Evolutionary conservation across 2,113 vertebrate species (phyloP), one percentile per base, ranked within the genome.

Genomic region (Arizona elegans): DNA sequence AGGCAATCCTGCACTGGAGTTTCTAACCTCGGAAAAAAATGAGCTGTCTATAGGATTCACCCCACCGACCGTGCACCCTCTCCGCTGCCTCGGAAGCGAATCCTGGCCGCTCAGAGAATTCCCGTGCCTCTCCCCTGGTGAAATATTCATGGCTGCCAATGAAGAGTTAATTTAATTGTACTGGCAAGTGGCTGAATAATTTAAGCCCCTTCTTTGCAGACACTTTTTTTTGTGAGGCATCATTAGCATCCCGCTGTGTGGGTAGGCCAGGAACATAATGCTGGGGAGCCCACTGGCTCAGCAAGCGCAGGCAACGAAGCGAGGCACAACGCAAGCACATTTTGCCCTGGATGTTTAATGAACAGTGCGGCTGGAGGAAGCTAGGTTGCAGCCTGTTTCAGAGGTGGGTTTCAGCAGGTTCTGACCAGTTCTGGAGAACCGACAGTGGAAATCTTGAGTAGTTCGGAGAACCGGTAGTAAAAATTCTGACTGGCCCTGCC

Each of bases 181-280:
- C 88, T 95, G 95, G 96, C 95, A 96, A 96, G 94, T 86, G 94
- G 91, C 95, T 97, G 95, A 96, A 97, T 97, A 96, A 97, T 97
- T 97, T 93, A 97, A 0, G 0, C 52, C 89, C 33, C 75, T 70
- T 90, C 92, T 91, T 95, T 92, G 47, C 0, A 0, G 95, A 93
- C 54, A 85, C 89, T 91, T 94, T 92, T 92, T 94, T 47, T 92
- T 15, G 90, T 24, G 75, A 95, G 95, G 93, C 95, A 91, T 95
- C 94, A 93, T 96, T 95, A 96, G 94, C 2, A 0, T 93, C 86
- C 56, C 12, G 10, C 26, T 53, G 43, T 21, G 65, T 13, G 62
- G 90, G 75, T n/a, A 6, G 86, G 26, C 15, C 17, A 59, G 55
- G 55, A 33, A 12, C n/a, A 8, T 6, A 12, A 17, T 6, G 50